Percentiles rank a stretch among this genome's conserved stretches.
Conservation (phyloP, 1,140 invertebrate species). For the Dendroctonus ponderosae region DNA sequence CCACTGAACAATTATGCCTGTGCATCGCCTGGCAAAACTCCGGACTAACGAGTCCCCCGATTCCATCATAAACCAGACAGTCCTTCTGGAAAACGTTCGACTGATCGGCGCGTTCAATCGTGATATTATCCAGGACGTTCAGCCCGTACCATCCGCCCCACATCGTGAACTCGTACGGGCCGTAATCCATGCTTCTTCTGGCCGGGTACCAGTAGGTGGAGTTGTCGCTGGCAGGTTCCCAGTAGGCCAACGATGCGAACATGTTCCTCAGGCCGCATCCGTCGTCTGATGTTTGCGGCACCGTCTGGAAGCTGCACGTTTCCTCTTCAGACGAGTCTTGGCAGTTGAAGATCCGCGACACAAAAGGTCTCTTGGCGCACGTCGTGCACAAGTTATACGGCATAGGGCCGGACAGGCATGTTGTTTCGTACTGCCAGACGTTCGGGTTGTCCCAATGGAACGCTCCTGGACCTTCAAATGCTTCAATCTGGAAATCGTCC, state of each 20-base stretch:
- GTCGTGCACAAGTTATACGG: neutral
- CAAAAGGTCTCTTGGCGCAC: neutral
- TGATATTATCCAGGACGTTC: neutral
- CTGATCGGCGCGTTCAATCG: neutral
- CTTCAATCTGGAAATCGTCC: no score
- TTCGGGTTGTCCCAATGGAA: no score
- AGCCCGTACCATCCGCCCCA: constrained; percentile 4
- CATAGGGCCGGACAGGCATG: no score
- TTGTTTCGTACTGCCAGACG: no score
- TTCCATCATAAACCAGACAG: constrained; percentile 5
- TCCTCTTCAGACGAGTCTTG: neutral
- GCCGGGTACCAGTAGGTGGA: constrained; percentile 16
- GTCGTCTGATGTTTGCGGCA: neutral
- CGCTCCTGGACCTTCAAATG: no score
- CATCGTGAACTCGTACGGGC: constrained; percentile 6
- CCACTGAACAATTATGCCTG: constrained; percentile 6
- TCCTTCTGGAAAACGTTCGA: constrained; percentile 1
- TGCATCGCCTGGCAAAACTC: constrained; percentile 8
- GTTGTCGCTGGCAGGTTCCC: neutral
- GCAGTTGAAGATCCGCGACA: neutral
- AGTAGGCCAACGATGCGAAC: neutral
- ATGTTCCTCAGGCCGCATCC: constrained; percentile 1
- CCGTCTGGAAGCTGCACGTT: neutral
- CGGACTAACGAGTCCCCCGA: constrained; percentile 1
- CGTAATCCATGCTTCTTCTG: constrained; percentile 12